Percentiles rank a stretch among this genome's conserved stretches.
Evolutionary conservation across 2,888 invertebrate genomes (phyloP).

Genomic region (Lithosia quadra): DNA sequence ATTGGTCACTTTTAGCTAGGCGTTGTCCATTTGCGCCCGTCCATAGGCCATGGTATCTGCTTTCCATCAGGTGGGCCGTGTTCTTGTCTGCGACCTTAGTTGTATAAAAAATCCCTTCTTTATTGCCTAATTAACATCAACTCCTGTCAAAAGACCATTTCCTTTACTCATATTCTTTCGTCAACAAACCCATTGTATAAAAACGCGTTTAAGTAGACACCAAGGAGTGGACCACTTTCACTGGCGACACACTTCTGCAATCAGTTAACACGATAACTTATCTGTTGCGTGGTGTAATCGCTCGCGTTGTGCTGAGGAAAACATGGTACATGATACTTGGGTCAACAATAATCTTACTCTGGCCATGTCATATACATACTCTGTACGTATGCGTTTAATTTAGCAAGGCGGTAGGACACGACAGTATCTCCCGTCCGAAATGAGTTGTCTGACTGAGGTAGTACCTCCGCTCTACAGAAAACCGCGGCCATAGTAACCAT

Average conservation of each 20-base stretch:
- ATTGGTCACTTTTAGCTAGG: no score
- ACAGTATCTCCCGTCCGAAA: no score
- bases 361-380: not conserved
- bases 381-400: no score
- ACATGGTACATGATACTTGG: constrained; percentile 10
- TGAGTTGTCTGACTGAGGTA: no score
- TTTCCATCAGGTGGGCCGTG: no score
- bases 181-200: constrained; percentile 22
- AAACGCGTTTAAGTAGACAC: constrained; percentile 27
- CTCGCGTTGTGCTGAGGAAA: constrained; percentile 12
- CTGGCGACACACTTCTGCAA: constrained; percentile 41
- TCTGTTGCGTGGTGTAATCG: constrained; percentile 32
- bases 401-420: no score
- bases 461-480: no score
- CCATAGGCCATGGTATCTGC: no score
- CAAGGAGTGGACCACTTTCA: constrained; percentile 43
- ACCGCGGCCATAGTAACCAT: no score
- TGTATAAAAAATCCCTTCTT: no score
- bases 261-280: constrained; percentile 35
- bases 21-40: no score
- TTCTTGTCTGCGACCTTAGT: no score
- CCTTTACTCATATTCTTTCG: not conserved
- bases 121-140: not conserved
- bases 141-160: not conserved
- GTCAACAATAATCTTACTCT: not conserved